phyloP scores from a whole-genome alignment of 2,113 vertebrate species.

The Aramus guarauna region DNA sequence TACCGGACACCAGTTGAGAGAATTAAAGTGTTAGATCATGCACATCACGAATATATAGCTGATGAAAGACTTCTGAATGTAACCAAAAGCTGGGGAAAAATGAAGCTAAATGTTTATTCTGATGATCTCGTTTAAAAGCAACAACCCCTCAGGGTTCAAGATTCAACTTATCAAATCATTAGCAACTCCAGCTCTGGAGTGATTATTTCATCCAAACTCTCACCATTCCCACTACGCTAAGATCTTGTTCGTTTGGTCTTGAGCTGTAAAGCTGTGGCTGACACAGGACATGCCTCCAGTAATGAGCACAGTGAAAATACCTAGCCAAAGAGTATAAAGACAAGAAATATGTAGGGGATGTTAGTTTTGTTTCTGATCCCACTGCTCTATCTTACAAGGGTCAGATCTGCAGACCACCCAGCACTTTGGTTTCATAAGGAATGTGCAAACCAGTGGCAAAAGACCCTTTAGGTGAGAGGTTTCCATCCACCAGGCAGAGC shows the following conservation, averaged over 20 bases:
- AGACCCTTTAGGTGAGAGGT: not conserved
- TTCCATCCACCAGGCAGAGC: not conserved
- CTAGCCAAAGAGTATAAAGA: not conserved
- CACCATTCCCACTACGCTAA: not conserved
- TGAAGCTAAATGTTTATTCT: not conserved
- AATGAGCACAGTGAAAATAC: not conserved
- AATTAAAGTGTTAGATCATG: not conserved
- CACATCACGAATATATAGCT: not conserved
- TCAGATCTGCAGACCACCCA: not conserved
- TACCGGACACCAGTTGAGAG: not conserved
- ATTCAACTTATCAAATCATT: not conserved
- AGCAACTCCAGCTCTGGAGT: not conserved
- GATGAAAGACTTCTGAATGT: constrained; percentile 2
- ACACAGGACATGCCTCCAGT: not conserved
- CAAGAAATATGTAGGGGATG: not conserved
- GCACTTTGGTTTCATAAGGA: not conserved
- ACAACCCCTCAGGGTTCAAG: not conserved
- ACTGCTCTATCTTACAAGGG: not conserved
- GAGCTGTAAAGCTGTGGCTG: not conserved
- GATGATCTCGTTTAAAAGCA: constrained; percentile 7
- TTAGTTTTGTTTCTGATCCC: not conserved
- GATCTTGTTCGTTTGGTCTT: not conserved
- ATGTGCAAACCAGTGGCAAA: accelerated
- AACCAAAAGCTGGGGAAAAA: not conserved
- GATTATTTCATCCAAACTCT: not conserved